Conservation (phyloP, 2,113 vertebrate genomes). For the Pagrus major region DNA sequence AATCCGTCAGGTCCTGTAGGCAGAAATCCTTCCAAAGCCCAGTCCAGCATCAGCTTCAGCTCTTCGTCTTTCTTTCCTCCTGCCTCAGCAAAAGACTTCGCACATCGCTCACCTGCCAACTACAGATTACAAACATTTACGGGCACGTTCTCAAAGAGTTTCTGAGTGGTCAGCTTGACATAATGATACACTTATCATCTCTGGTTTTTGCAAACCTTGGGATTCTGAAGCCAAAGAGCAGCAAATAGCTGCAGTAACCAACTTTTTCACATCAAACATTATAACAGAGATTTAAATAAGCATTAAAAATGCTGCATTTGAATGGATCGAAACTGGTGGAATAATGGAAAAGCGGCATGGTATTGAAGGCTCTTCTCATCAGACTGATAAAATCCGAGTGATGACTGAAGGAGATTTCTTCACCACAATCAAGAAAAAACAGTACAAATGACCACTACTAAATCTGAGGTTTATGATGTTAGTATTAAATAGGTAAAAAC, state of each 20-base stretch:
- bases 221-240: not conserved
- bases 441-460: too few relatives aligned
- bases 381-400: too few relatives aligned
- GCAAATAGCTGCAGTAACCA: not conserved
- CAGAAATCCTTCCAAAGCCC: constrained; percentile 92
- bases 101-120: constrained; percentile 89
- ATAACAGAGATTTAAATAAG: not conserved
- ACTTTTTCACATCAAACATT: not conserved
- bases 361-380: too few relatives aligned
- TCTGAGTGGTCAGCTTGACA: not conserved
- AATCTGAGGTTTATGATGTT: not conserved
- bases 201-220: not conserved
- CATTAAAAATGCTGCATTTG: not conserved
- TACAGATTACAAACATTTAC: constrained; percentile 62
- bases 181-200: not conserved
- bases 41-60: constrained; percentile 91
- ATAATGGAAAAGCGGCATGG: not conserved
- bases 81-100: constrained; percentile 84
- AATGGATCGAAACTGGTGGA: not conserved
- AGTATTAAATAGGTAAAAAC: not conserved
- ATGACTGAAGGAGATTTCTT: too few relatives aligned
- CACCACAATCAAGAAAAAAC: not conserved
- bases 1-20: constrained; percentile 89
- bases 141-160: not conserved
- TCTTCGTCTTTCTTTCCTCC: constrained; percentile 83